Base-by-base conservation (phyloP, 64 coral and sea anemone genomes). In the Montipora capricornis region DNA sequence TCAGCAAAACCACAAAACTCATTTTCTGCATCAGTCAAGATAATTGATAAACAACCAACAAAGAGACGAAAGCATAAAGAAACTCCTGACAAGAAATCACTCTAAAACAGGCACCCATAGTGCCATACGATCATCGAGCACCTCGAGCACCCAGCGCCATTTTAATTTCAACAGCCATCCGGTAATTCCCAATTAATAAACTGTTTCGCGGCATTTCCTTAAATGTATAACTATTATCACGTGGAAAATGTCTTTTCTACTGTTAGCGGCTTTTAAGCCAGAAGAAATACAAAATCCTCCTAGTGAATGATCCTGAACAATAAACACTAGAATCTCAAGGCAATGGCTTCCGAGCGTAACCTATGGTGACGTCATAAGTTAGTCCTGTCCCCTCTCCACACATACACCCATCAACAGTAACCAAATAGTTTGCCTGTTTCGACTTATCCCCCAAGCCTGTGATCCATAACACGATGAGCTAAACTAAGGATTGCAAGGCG, bases 181-280 rank as follows among this genome's bases (percentile, higher is more conserved):
- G 82, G 17, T 85, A 85, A 48, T 85, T 85, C 17, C 44, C 20
- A 45, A 85, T 85, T 85, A 47, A 85, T 45, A 70, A 85, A 85
- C 82, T 71, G 64, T 70, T 46, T 50, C 44, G 66, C 10, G 17
- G 82, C 82, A 85, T 85, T 85, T 64, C 82, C 47, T 37, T 16
- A 85, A 37, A 85, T 48, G 20, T 85, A 37, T 15, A 71, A 50
- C 2, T 24, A 70, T 85, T 8, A 22, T 49, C 15, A 70, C 9
- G 29, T 69, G 66, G 15, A 70, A 20, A 16, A 70, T 47, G 2
- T 70, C 66, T 71, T 0, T 70, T 70, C 44, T 45, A 47, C 66
- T 15, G 44, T 71, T 48, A 85, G 66, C 20, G 16, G 44, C 17
- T 70, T 70, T 85, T 59, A 85, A 44, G 62, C 68, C 44, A 14